Evolutionary conservation across 1,140 invertebrate species (phyloP).

Genomic region (Cyclina sinensis): DNA sequence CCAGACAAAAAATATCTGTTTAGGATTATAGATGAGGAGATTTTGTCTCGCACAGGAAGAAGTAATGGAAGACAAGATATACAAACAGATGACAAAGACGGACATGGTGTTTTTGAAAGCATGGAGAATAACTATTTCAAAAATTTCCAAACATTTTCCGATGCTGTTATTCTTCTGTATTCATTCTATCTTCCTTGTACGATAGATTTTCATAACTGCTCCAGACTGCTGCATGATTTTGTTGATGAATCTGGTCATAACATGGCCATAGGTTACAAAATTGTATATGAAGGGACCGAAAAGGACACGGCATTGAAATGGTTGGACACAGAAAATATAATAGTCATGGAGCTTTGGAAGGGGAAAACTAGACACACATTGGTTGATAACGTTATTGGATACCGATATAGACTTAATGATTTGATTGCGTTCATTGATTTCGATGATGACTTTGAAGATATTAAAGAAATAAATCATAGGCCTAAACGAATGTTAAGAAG

Average conservation of each 20-base stretch:
- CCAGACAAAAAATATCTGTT: background rate
- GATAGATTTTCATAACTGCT: background rate
- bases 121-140: background rate
- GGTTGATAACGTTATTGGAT: too few species aligned
- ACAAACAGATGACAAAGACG: background rate
- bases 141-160: background rate
- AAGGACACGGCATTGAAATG: background rate
- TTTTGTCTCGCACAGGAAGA: background rate
- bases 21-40: background rate
- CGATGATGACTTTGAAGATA: too few species aligned
- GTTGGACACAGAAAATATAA: background rate
- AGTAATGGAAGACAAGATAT: background rate
- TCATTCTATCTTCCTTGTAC: background rate
- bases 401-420: too few species aligned
- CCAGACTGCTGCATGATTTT: background rate
- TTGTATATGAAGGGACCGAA: background rate
- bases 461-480: too few species aligned
- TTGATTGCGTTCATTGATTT: too few species aligned
- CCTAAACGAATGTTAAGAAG: too few species aligned
- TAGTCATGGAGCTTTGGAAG: background rate
- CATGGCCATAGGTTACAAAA: background rate
- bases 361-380: background rate
- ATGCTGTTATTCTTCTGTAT: background rate
- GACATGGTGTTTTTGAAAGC: background rate
- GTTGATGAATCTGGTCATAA: slow-evolving; percentile 1